Conservation (phyloP, 2,797 vertebrate species). For the Lutjanus argentimaculatus region DNA sequence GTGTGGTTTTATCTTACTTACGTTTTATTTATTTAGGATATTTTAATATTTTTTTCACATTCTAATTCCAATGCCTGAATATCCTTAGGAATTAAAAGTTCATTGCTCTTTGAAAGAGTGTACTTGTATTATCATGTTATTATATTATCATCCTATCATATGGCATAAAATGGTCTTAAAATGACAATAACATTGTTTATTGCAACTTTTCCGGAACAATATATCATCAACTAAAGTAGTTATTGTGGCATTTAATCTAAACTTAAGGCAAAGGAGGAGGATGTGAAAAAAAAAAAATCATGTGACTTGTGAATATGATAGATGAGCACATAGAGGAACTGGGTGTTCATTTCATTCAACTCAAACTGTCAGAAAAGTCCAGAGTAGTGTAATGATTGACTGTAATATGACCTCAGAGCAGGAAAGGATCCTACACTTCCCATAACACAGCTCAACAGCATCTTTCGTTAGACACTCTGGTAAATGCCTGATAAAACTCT, state of each 20-base stretch:
- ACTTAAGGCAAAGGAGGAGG: not conserved
- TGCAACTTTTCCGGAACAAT: too few relatives aligned
- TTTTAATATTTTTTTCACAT: too few relatives aligned
- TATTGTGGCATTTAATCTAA: not conserved
- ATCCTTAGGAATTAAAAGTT: too few relatives aligned
- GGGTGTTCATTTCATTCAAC: not conserved
- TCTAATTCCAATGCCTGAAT: too few relatives aligned
- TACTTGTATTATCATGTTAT: too few relatives aligned
- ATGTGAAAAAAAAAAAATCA: not conserved
- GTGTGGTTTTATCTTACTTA: too few relatives aligned
- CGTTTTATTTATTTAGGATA: too few relatives aligned
- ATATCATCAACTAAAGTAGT: too few relatives aligned
- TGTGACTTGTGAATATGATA: not conserved
- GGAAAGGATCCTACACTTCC: not conserved
- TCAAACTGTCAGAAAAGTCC: not conserved
- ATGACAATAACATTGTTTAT: too few relatives aligned
- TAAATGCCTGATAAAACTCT: not conserved
- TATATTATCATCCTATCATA: too few relatives aligned
- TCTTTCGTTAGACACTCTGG: not conserved
- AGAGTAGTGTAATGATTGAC: not conserved
- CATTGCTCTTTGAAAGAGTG: too few relatives aligned
- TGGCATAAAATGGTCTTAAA: too few relatives aligned
- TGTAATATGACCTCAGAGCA: not conserved
- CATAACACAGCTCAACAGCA: not conserved
- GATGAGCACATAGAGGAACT: not conserved